A percentile compares a stretch with the other conserved stretches of the same genome.
These are phyloP conservation scores for Steinernema hermaphroditum DNA, from an alignment of 2,888 invertebrate genomes.

Conservation along the genomic window DNA sequence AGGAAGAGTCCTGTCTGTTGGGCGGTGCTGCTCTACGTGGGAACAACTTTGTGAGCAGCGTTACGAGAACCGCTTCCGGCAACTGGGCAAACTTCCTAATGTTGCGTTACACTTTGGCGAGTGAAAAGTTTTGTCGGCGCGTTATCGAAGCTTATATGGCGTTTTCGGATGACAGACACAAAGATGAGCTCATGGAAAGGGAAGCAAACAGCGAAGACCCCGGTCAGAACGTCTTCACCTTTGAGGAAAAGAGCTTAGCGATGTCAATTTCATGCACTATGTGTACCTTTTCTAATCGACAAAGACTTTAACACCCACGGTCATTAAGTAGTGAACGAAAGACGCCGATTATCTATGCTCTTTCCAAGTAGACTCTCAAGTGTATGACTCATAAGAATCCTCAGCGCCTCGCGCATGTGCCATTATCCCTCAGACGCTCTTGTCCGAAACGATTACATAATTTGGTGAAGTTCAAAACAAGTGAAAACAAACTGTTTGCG, in stretches of 20 bases:
- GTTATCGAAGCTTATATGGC: not conserved
- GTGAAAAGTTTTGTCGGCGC: not conserved
- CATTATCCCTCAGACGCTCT: not conserved
- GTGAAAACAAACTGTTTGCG: not conserved
- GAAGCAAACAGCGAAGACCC: not conserved
- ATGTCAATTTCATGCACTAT: slow-evolving; percentile 1
- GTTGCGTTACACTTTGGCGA: not conserved
- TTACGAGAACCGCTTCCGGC: not conserved
- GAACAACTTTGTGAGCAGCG: not conserved
- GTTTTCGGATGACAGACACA: too few species aligned
- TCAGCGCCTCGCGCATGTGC: not conserved
- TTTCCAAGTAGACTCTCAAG: not conserved
- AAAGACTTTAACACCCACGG: slow-evolving; percentile 18
- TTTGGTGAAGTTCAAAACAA: not conserved
- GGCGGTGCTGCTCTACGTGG: not conserved
- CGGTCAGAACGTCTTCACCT: not conserved
- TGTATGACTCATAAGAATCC: not conserved
- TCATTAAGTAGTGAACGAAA: not conserved
- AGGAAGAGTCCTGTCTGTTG: not conserved
- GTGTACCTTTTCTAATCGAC: not conserved
- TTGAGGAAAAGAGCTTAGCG: not conserved
- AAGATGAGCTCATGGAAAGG: not conserved
- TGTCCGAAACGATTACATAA: not conserved
- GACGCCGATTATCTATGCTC: not conserved
- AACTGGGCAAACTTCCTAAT: not conserved